Evolutionary conservation across 2,888 invertebrate species (phyloP).

Genomic region (Alloscopus bannaensis): DNA sequence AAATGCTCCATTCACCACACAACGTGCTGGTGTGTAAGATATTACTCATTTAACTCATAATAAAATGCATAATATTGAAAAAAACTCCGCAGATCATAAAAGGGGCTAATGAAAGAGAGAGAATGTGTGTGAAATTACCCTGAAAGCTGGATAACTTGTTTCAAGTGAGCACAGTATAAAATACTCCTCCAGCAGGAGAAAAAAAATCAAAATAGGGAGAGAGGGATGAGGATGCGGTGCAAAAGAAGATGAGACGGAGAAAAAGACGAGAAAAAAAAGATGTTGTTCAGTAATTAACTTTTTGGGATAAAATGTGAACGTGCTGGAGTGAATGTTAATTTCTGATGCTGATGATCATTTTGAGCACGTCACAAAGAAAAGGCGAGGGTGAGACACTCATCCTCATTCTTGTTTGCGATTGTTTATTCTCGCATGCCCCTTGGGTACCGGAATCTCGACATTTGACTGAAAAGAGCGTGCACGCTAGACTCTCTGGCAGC

Average conservation of each 20-base stretch:
- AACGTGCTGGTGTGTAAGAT: slow-evolving; percentile 28
- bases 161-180: slow-evolving; percentile 28
- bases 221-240: too few species aligned
- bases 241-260: neutral
- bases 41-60: too few species aligned
- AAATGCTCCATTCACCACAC: slow-evolving; percentile 54
- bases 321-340: slow-evolving; percentile 1
- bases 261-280: neutral
- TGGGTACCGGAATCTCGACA: neutral
- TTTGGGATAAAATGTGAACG: neutral
- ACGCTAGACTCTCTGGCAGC: slow-evolving; percentile 57
- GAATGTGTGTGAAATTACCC: neutral
- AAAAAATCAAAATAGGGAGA: slow-evolving; percentile 25
- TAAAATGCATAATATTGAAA: too few species aligned
- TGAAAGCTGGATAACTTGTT: slow-evolving; percentile 37
- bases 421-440: neutral
- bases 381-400: too few species aligned
- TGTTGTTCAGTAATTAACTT: slow-evolving; percentile 9
- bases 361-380: too few species aligned
- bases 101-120: neutral
- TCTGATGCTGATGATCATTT: neutral
- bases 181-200: too few species aligned
- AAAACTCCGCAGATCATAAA: too few species aligned
- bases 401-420: too few species aligned
- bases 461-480: slow-evolving; percentile 9